Conservation (phyloP, 2,888 invertebrate genomes). For the Lissocephala sabroskyi region DNA sequence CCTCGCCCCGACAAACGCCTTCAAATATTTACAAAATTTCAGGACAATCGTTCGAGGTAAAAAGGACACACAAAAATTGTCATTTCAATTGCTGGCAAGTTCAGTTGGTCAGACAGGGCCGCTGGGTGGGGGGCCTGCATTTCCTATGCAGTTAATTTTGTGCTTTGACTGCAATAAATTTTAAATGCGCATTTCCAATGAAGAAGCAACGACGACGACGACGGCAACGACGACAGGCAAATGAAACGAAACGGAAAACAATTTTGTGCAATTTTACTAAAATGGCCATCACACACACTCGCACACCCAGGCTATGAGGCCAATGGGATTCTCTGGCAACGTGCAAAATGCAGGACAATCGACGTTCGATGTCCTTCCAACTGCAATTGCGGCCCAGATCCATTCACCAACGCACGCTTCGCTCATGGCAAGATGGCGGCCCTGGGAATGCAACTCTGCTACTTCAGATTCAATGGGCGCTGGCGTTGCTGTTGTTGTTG, state of each 20-base stretch:
- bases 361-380: background rate
- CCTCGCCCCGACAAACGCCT: too few relatives aligned
- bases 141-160: constrained; percentile 55
- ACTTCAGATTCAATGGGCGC: too few relatives aligned
- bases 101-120: background rate
- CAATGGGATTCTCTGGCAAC: too few relatives aligned
- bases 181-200: constrained; percentile 63
- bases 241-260: constrained; percentile 61
- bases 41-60: background rate
- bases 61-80: constrained; percentile 28
- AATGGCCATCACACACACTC: constrained; percentile 29
- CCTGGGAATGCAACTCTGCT: too few relatives aligned
- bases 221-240: constrained; percentile 21
- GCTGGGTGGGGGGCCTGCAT: background rate
- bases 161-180: constrained; percentile 62
- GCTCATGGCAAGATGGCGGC: too few relatives aligned
- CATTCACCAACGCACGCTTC: too few relatives aligned
- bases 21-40: too few relatives aligned
- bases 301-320: too few relatives aligned
- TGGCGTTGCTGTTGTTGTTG: too few relatives aligned
- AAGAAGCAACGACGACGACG: constrained; percentile 30
- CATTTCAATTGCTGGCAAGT: constrained; percentile 42
- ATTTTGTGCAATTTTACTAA: constrained; percentile 61
- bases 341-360: background rate
- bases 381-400: background rate